phyloP scores from a whole-genome alignment of 2,113 vertebrate genomes.

The Alouatta palliata region DNA sequence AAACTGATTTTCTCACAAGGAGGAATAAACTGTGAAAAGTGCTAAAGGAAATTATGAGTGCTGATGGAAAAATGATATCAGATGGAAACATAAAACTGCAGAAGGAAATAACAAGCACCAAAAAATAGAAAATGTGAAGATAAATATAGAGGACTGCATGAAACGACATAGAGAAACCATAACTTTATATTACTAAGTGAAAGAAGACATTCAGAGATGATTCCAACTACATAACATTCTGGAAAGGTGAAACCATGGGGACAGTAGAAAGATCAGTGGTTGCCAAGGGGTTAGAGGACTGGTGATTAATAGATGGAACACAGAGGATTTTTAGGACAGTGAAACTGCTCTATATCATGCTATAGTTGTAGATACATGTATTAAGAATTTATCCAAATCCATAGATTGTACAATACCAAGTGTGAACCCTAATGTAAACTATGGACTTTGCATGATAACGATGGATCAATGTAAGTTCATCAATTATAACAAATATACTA shows the following conservation, averaged over 20 bases:
- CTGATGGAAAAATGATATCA: not conserved
- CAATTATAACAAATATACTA: not conserved
- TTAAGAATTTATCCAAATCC: not conserved
- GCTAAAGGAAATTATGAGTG: not conserved
- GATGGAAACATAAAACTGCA: slow-evolving; percentile 1
- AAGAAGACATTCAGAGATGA: not conserved
- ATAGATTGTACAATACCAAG: not conserved
- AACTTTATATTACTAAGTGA: not conserved
- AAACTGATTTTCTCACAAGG: not conserved
- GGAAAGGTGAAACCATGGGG: not conserved
- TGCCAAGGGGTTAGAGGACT: not conserved
- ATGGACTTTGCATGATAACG: not conserved
- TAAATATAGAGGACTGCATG: not conserved
- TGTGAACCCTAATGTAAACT: not conserved
- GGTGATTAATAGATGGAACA: not conserved
- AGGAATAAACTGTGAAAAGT: not conserved
- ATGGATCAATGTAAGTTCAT: not conserved
- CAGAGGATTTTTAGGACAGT: not conserved
- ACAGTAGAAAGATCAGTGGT: not conserved
- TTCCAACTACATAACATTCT: not conserved
- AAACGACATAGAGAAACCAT: not conserved
- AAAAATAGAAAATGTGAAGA: not conserved
- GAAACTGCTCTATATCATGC: not conserved
- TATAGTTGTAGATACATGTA: not conserved
- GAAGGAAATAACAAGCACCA: not conserved